Conservation (phyloP, 2,888 invertebrate genomes). For the Eilema depressum region DNA sequence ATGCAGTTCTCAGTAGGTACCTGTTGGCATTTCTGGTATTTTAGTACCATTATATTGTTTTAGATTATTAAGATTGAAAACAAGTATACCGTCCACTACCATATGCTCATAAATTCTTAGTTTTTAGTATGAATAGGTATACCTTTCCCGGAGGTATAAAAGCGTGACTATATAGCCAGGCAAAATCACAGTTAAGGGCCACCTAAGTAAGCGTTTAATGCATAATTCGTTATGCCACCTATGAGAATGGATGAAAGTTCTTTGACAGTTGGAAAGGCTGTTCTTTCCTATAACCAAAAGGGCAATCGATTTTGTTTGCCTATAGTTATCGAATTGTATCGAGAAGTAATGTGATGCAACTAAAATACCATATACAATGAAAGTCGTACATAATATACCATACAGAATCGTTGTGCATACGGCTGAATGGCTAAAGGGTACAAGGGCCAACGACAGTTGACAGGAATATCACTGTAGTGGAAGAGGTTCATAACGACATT, state of each 20-base stretch:
- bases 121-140: neutral
- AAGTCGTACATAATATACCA: constrained; percentile 6
- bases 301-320: constrained; percentile 4
- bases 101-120: too few species aligned
- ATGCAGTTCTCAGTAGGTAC: neutral
- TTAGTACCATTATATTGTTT: neutral
- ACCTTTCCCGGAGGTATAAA: neutral
- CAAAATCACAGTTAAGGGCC: neutral
- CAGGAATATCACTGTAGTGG: neutral
- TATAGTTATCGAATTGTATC: neutral
- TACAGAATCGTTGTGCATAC: neutral
- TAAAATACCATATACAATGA: constrained; percentile 7
- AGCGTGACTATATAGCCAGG: neutral
- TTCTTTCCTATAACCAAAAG: neutral
- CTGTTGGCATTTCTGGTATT: constrained; percentile 7
- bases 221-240: neutral
- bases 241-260: constrained; percentile 3
- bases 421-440: neutral
- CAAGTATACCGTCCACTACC: neutral
- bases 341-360: neutral
- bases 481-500: neutral
- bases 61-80: neutral
- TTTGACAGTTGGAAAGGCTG: constrained; percentile 6
- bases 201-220: neutral
- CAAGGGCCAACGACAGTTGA: neutral